Conservation (phyloP, 2,888 invertebrate species). For the Bhutanitis thaidina region DNA sequence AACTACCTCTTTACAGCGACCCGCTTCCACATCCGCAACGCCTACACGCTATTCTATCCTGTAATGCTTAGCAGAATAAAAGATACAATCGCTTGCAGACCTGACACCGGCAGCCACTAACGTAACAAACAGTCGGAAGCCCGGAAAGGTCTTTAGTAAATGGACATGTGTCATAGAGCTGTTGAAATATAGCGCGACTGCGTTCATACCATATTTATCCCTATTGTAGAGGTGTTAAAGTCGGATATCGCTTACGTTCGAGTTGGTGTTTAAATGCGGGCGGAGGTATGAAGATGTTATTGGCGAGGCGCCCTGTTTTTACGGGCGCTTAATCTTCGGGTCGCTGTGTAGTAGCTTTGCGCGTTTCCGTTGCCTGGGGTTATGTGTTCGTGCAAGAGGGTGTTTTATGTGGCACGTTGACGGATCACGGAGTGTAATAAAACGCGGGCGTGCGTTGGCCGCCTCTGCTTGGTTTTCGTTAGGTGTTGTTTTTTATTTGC, state of each 20-base stretch:
- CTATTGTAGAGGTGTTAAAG: constrained; percentile 28
- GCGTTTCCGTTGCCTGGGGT: constrained; percentile 33
- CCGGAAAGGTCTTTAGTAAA: constrained; percentile 46
- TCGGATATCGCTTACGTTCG: constrained; percentile 28
- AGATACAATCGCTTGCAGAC: constrained; percentile 14
- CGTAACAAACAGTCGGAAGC: constrained; percentile 39
- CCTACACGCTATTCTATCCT: neutral
- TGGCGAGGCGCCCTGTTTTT: constrained; percentile 64
- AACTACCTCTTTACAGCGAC: constrained; percentile 17
- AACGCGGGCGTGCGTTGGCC: neutral
- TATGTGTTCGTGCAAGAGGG: neutral
- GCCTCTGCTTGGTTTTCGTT: neutral
- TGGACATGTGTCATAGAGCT: constrained; percentile 53
- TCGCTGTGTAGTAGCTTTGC: constrained; percentile 34
- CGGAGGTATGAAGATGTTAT: constrained; percentile 68
- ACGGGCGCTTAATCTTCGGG: constrained; percentile 73
- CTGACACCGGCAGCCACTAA: constrained; percentile 17
- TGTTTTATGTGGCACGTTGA: constrained; percentile 10
- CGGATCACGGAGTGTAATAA: constrained; percentile 5
- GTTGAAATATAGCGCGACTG: constrained; percentile 35
- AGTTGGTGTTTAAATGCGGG: constrained; percentile 33
- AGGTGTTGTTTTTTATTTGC: neutral
- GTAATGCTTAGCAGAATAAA: constrained; percentile 18
- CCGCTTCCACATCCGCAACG: neutral
- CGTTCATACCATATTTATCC: constrained; percentile 22